phyloP scores from a whole-genome alignment of 1,140 invertebrate genomes.

The Lasaia peninsularis region DNA sequence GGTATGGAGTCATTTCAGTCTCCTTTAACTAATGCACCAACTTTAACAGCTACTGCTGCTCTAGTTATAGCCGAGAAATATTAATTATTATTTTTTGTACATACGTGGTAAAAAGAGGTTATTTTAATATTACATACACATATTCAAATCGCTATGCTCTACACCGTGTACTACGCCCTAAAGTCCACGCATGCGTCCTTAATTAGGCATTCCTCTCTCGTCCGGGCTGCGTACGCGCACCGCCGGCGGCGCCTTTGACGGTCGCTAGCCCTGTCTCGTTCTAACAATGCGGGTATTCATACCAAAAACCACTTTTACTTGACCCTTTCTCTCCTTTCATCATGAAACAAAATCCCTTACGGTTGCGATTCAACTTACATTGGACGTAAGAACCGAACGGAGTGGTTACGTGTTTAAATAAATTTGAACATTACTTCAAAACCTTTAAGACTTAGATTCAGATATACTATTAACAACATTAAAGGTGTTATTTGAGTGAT shows the following conservation, averaged over 20 bases:
- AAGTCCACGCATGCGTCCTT: constrained; percentile 73
- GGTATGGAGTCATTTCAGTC: too few species aligned
- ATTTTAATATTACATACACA: too few species aligned
- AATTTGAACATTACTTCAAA: constrained; percentile 19
- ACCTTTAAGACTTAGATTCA: constrained; percentile 23
- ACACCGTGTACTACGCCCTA: constrained; percentile 36
- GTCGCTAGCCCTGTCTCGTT: constrained; percentile 50
- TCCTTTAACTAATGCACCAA: too few species aligned
- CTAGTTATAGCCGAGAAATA: too few species aligned
- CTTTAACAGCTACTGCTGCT: too few species aligned
- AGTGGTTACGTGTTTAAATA: constrained; percentile 23
- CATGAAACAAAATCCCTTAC: constrained; percentile 51
- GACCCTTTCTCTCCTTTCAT: constrained; percentile 49
- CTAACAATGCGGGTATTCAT: constrained; percentile 70
- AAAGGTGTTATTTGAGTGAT: constrained; percentile 74
- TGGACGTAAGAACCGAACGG: constrained; percentile 34
- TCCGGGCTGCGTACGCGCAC: constrained; percentile 68
- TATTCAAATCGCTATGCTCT: constrained; percentile 15
- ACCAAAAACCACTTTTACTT: constrained; percentile 31
- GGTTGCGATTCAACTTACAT: constrained; percentile 34
- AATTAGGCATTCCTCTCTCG: constrained; percentile 72
- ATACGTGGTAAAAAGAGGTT: too few species aligned
- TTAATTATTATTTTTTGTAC: too few species aligned
- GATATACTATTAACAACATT: constrained; percentile 29
- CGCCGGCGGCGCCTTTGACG: constrained; percentile 62